Evolutionary conservation across 2,888 invertebrate species (phyloP).

Genomic region (Lumbricus terrestris): DNA sequence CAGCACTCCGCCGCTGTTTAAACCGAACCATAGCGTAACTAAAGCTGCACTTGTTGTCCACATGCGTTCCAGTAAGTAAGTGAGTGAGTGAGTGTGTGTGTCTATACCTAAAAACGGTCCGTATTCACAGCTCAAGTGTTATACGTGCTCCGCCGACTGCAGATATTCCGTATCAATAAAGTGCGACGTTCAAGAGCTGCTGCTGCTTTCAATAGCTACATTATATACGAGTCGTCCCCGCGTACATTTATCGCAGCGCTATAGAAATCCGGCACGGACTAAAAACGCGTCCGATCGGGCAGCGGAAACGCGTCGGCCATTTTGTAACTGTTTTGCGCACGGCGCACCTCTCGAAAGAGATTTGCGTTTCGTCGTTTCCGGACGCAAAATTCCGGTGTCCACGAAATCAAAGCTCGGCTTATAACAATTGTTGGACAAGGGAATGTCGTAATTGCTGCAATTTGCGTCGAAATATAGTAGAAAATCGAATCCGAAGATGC

Average conservation of each 20-base stretch:
- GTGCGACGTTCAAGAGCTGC: background rate
- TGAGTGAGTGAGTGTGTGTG: background rate
- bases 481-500: background rate
- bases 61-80: no score
- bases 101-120: background rate
- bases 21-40: background rate
- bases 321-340: constrained; percentile 3
- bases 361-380: background rate
- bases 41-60: background rate
- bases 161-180: background rate
- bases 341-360: background rate
- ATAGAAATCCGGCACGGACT: background rate
- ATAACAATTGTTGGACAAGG: background rate
- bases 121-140: background rate
- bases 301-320: constrained; percentile 3
- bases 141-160: background rate
- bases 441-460: background rate
- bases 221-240: background rate
- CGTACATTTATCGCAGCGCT: background rate
- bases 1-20: background rate
- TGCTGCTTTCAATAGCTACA: background rate
- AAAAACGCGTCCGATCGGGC: background rate
- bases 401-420: background rate
- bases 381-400: background rate
- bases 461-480: background rate